Evolutionary conservation across 1,140 invertebrate species (phyloP), one percentile per base, ranked within the genome.

Genomic region (Argopecten irradians): DNA sequence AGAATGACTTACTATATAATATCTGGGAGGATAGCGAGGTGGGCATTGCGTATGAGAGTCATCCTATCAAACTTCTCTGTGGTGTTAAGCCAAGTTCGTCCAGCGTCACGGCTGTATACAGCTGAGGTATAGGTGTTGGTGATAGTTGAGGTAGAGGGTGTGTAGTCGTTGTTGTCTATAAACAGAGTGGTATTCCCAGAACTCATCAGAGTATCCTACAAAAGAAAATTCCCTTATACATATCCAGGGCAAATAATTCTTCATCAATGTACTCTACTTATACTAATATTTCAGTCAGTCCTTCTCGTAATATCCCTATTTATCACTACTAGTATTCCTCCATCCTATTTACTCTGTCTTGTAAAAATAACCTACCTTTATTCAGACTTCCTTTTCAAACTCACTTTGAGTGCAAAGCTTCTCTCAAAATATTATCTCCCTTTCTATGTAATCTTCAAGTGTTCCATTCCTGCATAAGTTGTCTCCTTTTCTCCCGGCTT

Each of bases 161-260:
- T 87, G 22, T 91, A 89, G 33, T 84, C 87, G 33, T 86, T 88
- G 83, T 94, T 94, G 87, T 93, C 92, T 55, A 94, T 92, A 35
- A 93, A 92, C 46, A 94, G 83, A 19, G 93, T 93, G 34, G 90
- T 86, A 84, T 94, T 94, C 28, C 71, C 46, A 13, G 89, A 89
- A 35, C 89, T 90, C 33, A 90, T 39, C 7, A 89, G 90, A 13
- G 91, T 91, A 83, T 94, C 92, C 92, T 92, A 46, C n/a, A 93
- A 90, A 32, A 22, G 19, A 46, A 85, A 83, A 85, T 33, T 22
- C 8, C 3, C 3, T 34, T 35, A 84, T 34, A 34, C 22, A 28
- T 71, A 28, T 71, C 16, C 7, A 28, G 28, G 55, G n/a, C 13
- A 46, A 46, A 46, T 19, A 46, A 8, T 5, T 16, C 43, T 46